phyloP scores from a whole-genome alignment of 2,113 vertebrate genomes.

The Chloroceryle aenea region DNA sequence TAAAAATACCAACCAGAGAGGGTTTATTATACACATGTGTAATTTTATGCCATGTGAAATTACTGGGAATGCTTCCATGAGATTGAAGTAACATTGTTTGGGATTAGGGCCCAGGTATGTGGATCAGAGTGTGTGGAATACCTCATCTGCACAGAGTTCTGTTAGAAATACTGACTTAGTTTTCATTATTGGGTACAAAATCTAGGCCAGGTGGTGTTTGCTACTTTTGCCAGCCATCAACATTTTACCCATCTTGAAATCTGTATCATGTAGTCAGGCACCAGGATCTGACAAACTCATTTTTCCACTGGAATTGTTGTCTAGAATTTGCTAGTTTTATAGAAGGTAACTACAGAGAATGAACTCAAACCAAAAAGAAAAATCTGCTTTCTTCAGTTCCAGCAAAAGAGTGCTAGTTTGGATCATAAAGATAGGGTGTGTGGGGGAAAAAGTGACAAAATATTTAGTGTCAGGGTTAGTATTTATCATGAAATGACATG shows the following conservation, averaged over 20 bases:
- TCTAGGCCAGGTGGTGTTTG: not conserved
- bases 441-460: not conserved
- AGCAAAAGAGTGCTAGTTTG: not conserved
- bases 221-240: not conserved
- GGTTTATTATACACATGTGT: not conserved
- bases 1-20: not conserved
- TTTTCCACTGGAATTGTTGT: not conserved
- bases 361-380: not conserved
- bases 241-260: not conserved
- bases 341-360: not conserved
- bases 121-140: not conserved
- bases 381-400: not conserved
- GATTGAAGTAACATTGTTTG: not conserved
- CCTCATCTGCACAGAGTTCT: not conserved
- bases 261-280: rapidly evolving
- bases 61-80: not conserved
- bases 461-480: slow-evolving; percentile 38
- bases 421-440: slow-evolving; percentile 8
- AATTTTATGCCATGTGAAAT: not conserved
- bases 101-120: not conserved
- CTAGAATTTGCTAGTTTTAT: not conserved
- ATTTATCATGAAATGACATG: slow-evolving; percentile 34
- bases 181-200: not conserved
- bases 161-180: not conserved
- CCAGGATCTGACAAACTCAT: not conserved